Evolutionary conservation across 2,113 vertebrate species (phyloP).

Genomic region (Pogona vitticeps): DNA sequence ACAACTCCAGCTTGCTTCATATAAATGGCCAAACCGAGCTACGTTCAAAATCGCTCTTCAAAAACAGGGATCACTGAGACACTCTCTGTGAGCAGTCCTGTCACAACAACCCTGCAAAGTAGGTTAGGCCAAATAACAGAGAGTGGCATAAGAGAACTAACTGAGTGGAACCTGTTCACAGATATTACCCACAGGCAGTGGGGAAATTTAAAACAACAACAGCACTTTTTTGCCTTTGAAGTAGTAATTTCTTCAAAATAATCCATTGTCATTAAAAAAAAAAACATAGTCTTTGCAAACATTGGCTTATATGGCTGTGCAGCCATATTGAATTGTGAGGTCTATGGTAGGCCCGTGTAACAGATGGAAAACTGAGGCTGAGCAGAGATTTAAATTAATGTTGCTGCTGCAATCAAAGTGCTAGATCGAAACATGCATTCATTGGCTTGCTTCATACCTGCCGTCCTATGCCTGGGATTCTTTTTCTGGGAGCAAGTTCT

Average conservation of each 20-base stretch:
- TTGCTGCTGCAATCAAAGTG: background rate
- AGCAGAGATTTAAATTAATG: background rate
- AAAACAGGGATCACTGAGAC: background rate
- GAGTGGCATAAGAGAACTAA: background rate
- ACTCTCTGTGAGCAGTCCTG: background rate
- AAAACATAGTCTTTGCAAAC: background rate
- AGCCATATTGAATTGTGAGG: background rate
- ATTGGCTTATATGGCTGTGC: background rate
- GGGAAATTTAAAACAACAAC: background rate
- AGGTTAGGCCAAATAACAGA: background rate
- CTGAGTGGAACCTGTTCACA: background rate
- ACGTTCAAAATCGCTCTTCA: background rate
- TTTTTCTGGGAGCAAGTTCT: background rate
- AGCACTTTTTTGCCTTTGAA: background rate
- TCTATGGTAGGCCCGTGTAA: background rate
- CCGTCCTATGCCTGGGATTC: too few relatives aligned
- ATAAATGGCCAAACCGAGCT: background rate
- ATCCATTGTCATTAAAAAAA: background rate
- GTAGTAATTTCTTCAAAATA: background rate
- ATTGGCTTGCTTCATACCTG: background rate
- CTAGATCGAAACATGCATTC: background rate
- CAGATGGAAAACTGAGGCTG: background rate
- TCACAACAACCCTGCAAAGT: background rate
- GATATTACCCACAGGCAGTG: background rate
- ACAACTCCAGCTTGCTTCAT: background rate